phyloP scores from a whole-genome alignment of 2,113 vertebrate genomes.

The Rhodinocichla rosea region DNA sequence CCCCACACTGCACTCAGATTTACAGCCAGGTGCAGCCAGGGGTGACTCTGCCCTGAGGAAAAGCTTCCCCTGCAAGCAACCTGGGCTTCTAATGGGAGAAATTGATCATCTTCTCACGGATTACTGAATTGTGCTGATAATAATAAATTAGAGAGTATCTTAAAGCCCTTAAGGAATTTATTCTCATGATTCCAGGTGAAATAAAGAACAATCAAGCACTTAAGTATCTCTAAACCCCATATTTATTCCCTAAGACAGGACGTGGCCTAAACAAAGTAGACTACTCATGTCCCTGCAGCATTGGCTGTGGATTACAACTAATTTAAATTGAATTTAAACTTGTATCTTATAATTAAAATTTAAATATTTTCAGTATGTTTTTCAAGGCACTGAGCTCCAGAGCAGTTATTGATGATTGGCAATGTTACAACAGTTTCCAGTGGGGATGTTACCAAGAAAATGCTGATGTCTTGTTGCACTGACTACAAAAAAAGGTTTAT shows the following conservation, averaged over 20 bases:
- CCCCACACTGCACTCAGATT: neutral
- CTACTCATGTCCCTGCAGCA: neutral
- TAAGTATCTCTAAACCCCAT: rapidly evolving
- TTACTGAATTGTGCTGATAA: neutral
- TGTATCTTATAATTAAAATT: neutral
- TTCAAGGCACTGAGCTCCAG: neutral
- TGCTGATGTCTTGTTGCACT: neutral
- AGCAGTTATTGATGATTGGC: neutral
- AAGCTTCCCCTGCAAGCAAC: neutral
- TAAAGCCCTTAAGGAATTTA: neutral
- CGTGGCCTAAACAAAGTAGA: neutral
- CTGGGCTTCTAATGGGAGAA: neutral
- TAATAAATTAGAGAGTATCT: neutral
- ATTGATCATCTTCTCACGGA: neutral
- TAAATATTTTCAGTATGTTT: neutral
- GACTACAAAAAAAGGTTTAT: neutral
- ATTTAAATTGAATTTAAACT: neutral
- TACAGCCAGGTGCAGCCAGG: neutral
- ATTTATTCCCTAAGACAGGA: neutral
- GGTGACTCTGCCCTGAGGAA: neutral
- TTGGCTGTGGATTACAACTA: neutral
- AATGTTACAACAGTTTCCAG: neutral
- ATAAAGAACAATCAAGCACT: neutral
- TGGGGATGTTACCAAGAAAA: neutral
- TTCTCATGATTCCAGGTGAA: neutral